Percentiles rank a stretch among this genome's conserved stretches.
Conservation (phyloP, 2,888 invertebrate genomes). For the Hesperia comma region DNA sequence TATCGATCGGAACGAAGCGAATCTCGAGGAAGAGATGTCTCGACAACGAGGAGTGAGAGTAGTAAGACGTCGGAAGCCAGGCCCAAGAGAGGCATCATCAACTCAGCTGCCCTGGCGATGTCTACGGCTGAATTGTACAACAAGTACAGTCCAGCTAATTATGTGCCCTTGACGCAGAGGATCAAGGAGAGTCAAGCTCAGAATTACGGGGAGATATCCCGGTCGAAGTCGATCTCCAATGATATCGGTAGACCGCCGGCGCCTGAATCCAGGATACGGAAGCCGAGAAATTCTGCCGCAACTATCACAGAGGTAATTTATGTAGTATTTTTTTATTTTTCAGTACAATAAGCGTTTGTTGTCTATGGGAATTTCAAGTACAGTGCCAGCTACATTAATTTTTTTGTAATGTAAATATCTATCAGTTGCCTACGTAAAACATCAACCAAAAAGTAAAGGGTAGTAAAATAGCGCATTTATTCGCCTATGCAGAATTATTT, state of each 20-base stretch:
- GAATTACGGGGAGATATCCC: constrained; percentile 69
- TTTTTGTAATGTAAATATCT: background rate
- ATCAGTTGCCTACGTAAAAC: no score
- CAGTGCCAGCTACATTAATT: background rate
- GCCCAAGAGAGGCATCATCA: constrained; percentile 74
- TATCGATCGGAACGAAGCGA: constrained; percentile 77
- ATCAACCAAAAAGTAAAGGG: no score
- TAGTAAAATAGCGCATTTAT: no score
- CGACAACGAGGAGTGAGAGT: constrained; percentile 82
- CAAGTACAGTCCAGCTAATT: constrained; percentile 90
- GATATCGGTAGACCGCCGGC: constrained; percentile 82
- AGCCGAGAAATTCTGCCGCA: constrained; percentile 67
- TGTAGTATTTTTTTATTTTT: constrained; percentile 8
- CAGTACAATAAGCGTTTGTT: constrained; percentile 27
- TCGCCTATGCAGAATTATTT: no score
- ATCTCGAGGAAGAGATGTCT: constrained; percentile 81
- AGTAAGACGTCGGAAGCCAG: constrained; percentile 71
- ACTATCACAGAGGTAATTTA: constrained; percentile 68
- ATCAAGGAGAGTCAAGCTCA: constrained; percentile 64
- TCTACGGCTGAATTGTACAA: constrained; percentile 87
- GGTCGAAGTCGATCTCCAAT: constrained; percentile 84
- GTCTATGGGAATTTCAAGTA: constrained; percentile 22
- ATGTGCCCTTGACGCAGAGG: constrained; percentile 85
- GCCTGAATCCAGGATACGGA: constrained; percentile 64
- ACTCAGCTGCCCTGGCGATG: constrained; percentile 81